Percentiles rank a stretch among this genome's conserved stretches.
These are phyloP conservation scores for Hydropotes inermis DNA, from an alignment of 2,113 vertebrate genomes.

Conservation along the genomic window DNA sequence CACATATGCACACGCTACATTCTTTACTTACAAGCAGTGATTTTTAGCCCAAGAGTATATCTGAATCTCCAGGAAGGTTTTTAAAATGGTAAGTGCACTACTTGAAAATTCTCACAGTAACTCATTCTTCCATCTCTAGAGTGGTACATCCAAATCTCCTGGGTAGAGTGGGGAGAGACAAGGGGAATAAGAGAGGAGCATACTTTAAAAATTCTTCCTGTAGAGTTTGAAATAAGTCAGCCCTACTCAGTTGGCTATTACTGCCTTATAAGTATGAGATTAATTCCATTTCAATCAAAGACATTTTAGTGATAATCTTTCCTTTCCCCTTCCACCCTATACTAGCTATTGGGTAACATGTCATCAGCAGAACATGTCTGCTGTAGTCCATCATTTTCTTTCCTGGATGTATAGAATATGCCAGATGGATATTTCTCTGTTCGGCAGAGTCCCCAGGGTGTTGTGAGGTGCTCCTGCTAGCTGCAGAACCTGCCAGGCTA, in stretches of 20 bases:
- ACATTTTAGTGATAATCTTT: neutral
- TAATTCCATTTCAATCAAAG: neutral
- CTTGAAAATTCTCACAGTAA: neutral
- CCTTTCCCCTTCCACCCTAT: neutral
- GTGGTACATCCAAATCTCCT: neutral
- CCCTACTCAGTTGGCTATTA: neutral
- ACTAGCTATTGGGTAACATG: constrained; percentile 11
- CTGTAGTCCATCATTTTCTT: neutral
- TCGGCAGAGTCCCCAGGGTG: neutral
- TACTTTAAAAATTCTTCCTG: neutral
- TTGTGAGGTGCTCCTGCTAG: constrained; percentile 36
- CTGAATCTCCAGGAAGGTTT: neutral
- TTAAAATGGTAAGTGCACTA: neutral
- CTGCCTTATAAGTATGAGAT: neutral
- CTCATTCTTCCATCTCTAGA: neutral
- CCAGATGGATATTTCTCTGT: constrained; percentile 28
- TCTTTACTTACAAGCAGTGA: neutral
- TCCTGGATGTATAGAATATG: constrained; percentile 26
- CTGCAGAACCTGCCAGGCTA: neutral
- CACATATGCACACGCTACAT: neutral
- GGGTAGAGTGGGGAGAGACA: neutral
- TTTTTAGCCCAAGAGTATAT: neutral
- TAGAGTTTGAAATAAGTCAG: neutral
- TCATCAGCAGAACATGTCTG: neutral
- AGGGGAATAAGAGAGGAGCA: neutral